Evolutionary conservation across 2,113 vertebrate species (phyloP).

Genomic region (Agapornis roseicollis): DNA sequence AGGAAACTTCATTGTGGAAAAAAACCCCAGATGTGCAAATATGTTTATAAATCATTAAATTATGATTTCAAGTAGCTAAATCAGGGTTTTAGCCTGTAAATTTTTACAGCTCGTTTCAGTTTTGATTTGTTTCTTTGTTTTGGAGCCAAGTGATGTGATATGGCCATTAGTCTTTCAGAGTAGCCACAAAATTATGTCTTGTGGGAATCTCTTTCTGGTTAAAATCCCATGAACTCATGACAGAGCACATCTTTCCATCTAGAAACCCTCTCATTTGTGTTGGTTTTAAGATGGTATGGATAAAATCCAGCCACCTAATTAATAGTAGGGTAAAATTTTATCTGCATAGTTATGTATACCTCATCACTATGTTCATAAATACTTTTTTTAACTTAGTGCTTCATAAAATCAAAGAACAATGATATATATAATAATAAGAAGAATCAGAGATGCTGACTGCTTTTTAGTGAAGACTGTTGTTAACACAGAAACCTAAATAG

Average conservation of each 20-base stretch:
- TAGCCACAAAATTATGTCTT: background rate
- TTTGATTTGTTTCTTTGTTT: background rate
- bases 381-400: background rate
- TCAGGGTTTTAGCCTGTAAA: background rate
- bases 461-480: background rate
- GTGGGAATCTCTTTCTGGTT: background rate
- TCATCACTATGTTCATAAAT: background rate
- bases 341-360: background rate
- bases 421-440: too few relatives aligned
- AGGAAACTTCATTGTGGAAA: background rate
- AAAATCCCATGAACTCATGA: background rate
- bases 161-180: background rate
- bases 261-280: fast-evolving
- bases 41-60: background rate
- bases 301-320: background rate
- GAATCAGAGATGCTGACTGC: background rate
- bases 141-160: background rate
- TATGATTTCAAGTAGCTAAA: background rate
- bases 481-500: background rate
- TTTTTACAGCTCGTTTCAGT: background rate
- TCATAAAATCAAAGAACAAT: background rate
- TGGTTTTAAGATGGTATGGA: background rate
- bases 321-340: background rate
- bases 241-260: fast-evolving
- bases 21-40: background rate